Evolutionary conservation across 2,113 vertebrate species (phyloP), one percentile per base, ranked within the genome.

Genomic region (Epinephelus moara): DNA sequence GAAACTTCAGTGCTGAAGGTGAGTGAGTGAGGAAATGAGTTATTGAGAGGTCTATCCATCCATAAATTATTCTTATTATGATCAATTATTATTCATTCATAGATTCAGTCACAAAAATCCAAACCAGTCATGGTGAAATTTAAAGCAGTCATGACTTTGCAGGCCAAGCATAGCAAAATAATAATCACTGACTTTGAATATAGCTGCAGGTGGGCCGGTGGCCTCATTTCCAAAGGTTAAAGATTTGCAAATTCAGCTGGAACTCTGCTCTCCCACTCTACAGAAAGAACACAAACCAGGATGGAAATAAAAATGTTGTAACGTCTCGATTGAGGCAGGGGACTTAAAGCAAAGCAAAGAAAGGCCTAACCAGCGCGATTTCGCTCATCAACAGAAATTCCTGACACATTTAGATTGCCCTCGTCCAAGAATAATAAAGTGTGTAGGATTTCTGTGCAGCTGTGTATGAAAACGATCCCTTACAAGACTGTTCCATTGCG

Each of bases 1-100:
- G 96, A 87, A 98, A 97, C 85, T 90, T 97, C 89, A 97, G 97
- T 59, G 89, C 96, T 6, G 97, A 99, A 94, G 98, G 98, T 99
- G 91, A 96, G 98, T 99, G 91, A 96, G 96, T 53, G 23, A 57
- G 8, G 25, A 19, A 62, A 17, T 53, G 37, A 63, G 4, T 17
- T 49, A 12, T 4, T 37, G 33, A 37, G 33, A 37, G 33, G 33
- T 9, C 10, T 12, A 78, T 62, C 17, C 25, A 66, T 59, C 15
- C 11, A 18, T 72, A 14, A 18, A 21, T 70, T 75, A 73, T 15
- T 53, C 67, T 83, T 76, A 12, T 45, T 45, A 45, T 12, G 11
- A 45, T 45, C 9, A 45, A 45, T 45, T 45, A 45, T 12, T 0
- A 82, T 84, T 21, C n/a, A 75, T 75, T 62, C 42, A 70, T 69